Base-by-base conservation (phyloP, 2,888 invertebrate species). In the Brassicogethes aeneus region DNA sequence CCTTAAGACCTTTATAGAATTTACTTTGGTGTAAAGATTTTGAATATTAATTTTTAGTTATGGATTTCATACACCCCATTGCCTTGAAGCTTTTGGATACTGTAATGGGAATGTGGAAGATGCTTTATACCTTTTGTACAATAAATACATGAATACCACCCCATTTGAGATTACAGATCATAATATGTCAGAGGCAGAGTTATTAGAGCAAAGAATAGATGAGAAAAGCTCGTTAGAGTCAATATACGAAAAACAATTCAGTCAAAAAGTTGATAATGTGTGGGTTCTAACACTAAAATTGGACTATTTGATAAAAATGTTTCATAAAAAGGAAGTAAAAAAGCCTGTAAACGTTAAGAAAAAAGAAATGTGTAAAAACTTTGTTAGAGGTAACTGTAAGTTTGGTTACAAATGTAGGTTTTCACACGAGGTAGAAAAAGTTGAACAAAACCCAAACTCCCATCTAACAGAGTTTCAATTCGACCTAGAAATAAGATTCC, bases 141-240 rank as follows among this genome's bases (percentile, higher is more conserved):
- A 72, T 34, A 83, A 85, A 69, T 88, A 88, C 63, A 83, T 79
- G 53, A 68, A 72, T 49, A 56, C 73, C 45, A 15, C 7, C 2
- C 14, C 15, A 3, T 17, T 36, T 29, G 31, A 43, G 12, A 33
- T 37, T n/a, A 12, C 17, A 10, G 65, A 70, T 34, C 64, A 71
- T 48, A 59, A 71, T 41, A 68, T 74, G 1, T 64, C 72, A 2
- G 63, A 66, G 46, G 56, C 70, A 2, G 80, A 82, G 53, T 57
- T 83, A 31, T 47, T 76, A 16, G 82, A 83, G 61, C 79, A 79
- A 68, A 73, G 80, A 44, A 66, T 65, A 7, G 87, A 87, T 41
- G 88, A 89, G 57, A 79, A 79, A 62, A 77, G 79, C 46, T 84
- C 82, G 0, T 65, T 89, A 17, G 77, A 83, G 65, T 85, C 86